Conservation (phyloP, 2,888 invertebrate genomes). For the Drosophila algonquin region DNA sequence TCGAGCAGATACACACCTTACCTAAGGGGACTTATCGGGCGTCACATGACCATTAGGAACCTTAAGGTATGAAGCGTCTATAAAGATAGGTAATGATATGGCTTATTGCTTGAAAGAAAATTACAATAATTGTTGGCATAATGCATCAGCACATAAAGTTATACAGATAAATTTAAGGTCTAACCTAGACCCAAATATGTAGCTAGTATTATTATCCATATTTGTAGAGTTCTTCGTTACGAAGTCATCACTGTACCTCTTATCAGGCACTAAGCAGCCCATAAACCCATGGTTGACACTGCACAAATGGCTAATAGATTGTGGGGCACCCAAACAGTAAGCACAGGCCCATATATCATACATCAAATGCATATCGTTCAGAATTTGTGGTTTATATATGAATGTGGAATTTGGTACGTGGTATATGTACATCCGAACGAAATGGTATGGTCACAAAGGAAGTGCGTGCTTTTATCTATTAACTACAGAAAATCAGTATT, state of each 20-base stretch:
- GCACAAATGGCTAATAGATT: background rate
- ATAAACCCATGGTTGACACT: background rate
- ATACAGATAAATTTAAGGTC: background rate
- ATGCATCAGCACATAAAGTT: background rate
- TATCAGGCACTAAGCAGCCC: background rate
- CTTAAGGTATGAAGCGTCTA: background rate
- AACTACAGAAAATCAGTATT: conserved; percentile 44
- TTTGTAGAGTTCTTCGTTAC: background rate
- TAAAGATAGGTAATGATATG: background rate
- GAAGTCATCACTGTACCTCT: background rate
- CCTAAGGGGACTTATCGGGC: no score
- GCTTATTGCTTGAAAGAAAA: background rate
- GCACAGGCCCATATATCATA: background rate
- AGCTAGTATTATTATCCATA: no score
- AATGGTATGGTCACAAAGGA: background rate
- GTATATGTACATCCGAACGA: background rate
- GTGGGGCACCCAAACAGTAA: background rate
- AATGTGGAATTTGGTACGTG: no score
- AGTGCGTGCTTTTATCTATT: conserved; percentile 16
- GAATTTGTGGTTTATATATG: background rate
- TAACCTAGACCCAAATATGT: background rate
- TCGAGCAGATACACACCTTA: no score
- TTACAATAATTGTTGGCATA: background rate
- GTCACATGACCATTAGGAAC: background rate
- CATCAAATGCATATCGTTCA: background rate